Evolutionary conservation across 2,797 vertebrate species (phyloP).

Genomic region (Squalus acanthias): DNA sequence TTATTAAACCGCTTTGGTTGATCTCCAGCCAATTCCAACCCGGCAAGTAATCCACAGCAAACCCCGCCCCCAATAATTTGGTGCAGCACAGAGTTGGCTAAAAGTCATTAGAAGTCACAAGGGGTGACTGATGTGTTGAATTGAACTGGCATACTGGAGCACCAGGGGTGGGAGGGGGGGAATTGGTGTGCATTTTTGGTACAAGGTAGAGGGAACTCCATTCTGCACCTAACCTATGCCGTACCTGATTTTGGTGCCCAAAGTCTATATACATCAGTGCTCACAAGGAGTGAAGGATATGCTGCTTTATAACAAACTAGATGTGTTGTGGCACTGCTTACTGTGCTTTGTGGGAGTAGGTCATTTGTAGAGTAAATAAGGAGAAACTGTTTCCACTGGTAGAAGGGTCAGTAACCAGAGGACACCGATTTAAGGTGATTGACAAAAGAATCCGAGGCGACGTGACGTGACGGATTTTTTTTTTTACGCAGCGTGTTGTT

Average conservation of each 20-base stretch:
- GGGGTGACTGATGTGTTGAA: background rate
- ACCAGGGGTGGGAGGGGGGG: background rate
- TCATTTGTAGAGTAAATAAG: background rate
- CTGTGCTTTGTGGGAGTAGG: background rate
- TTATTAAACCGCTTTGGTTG: slow-evolving; percentile 20
- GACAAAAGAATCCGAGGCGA: background rate
- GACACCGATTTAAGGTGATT: background rate
- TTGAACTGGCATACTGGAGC: background rate
- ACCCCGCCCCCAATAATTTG: background rate
- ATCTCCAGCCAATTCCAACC: slow-evolving; percentile 13
- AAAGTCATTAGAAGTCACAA: background rate
- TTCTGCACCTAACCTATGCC: background rate
- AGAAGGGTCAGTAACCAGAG: background rate
- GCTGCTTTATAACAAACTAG: background rate
- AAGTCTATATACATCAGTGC: too few species aligned
- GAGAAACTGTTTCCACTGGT: background rate
- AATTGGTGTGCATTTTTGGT: background rate
- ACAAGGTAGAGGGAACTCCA: background rate
- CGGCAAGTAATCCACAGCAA: background rate
- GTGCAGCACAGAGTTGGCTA: background rate
- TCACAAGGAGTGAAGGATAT: background rate
- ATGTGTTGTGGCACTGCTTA: background rate
- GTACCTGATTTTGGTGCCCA: background rate
- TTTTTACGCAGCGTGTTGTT: background rate
- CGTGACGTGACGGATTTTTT: background rate